Evolutionary conservation across 2,113 vertebrate species (phyloP), one percentile per base, ranked within the genome.

Genomic region (Pseudolaguvia tuberculata): DNA sequence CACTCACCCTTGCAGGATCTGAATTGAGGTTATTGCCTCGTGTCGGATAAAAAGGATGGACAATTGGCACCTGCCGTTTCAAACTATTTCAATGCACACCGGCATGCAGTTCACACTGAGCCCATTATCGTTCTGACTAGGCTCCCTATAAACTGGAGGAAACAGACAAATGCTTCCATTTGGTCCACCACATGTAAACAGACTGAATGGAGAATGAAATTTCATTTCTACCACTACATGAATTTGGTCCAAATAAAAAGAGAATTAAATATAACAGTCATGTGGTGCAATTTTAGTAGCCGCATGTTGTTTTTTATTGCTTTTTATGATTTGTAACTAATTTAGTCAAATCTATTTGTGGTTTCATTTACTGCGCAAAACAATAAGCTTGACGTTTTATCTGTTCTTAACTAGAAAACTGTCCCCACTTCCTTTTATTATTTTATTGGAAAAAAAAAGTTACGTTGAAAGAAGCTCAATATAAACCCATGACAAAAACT

Each of bases 1-100:
- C 79, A 83, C 79, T 82, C 55, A 79, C 79, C 75, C 72, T 74
- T 51, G 21, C 69, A 66, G 69, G 69, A 77, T 71, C 69, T 82
- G 77, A 75, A 63, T 67, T 71, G 68, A 27, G 39, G 72, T 75
- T 77, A 31, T 18, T 65, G 47, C 71, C 29, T 47, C 45, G 53
- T 10, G 45, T 42, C 76, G 39, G 25, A 69, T 29, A 0, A 8
- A 61, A 62, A 50, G 13, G 5, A 56, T 66, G 2, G 17, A 75
- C 25, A 25, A 29, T 53, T 23, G n/a, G 29, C 17, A 52, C 72
- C 47, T 53, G 58, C 48, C 17, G 45, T 31, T 61, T 50, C 35
- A 29, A 61, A 51, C 57, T 35, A 35, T 61, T 50, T 50, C 45
- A 61, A 50, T 48, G 35, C 23, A 10, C 56, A 57, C 55, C n/a